Evolutionary conservation across 2,113 vertebrate species (phyloP), one percentile per base, ranked within the genome.

Genomic region (Gymnogyps californianus): DNA sequence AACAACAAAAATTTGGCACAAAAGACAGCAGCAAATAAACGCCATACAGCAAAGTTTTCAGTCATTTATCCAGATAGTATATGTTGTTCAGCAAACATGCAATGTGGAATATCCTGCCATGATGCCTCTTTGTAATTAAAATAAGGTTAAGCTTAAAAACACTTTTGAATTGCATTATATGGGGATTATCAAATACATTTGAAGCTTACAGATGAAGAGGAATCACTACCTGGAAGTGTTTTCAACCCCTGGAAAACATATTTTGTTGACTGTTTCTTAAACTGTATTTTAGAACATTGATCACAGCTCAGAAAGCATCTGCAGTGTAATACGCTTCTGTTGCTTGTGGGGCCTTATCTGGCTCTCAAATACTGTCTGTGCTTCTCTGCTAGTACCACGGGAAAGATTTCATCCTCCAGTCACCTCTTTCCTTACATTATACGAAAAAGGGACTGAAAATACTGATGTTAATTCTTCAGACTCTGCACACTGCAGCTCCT

Each of bases 401-500:
- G 42, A 66, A 92, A 86, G 57, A 59, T 42, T 82, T 69, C 54
- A 52, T 89, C 61, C 54, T 91, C n/a, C 89, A 91, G 52, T 52
- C 81, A 84, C 40, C 36, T 20, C 29, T 66, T 49, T 47, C 82
- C 47, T 89, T 67, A 74, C 12, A 11, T n/a, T 74, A 47, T 31
- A 90, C 3, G 21, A 83, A 85, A 87, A 70, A 65, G 16, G 9
- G 15, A 79, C 77, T 34, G 40, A 67, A 93, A 76, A 86, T 34
- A 57, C 34, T 69, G 77, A 95, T 54, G 62, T 54, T 94, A 94
- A 92, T 91, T 89, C 91, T 86, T 91, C 81, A 85, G 54, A 87
- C 77, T 74, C 67, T 58, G 74, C 81, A 85, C 70, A 70, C 21
- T 26, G 57, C 54, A 85, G 70, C 36, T 77, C 54, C 36, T 92